Evolutionary conservation across 2,888 invertebrate species (phyloP).

Genomic region (Caenorhabditis macrosperma): DNA sequence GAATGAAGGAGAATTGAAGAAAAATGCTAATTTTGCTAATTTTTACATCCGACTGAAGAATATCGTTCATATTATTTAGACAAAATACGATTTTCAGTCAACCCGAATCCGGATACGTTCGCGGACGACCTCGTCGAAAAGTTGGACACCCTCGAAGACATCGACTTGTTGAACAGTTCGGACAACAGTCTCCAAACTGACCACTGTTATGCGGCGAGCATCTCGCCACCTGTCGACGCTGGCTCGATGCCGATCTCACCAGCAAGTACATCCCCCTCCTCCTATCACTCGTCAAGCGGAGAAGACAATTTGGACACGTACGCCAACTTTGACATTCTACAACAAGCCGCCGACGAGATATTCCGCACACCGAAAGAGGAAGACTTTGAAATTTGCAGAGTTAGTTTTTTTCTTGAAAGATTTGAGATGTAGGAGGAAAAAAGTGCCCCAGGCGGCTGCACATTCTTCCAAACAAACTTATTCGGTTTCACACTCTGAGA

Average conservation of each 20-base stretch:
- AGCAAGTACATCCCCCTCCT: slow-evolving; percentile 53
- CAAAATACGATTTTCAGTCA: slow-evolving; percentile 19
- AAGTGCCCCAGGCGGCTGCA: not conserved
- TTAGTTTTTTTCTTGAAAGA: slow-evolving; percentile 13
- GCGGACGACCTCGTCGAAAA: slow-evolving; percentile 8
- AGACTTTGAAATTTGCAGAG: slow-evolving; percentile 49
- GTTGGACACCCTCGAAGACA: not conserved
- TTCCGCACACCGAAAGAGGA: slow-evolving; percentile 38
- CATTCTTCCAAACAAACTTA: not conserved
- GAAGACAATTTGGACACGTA: slow-evolving; percentile 22
- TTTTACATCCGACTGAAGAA: not conserved
- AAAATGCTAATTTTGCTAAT: not conserved
- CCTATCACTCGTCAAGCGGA: slow-evolving; percentile 50
- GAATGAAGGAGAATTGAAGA: not conserved
- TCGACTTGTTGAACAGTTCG: not conserved
- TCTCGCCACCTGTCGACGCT: slow-evolving; percentile 43
- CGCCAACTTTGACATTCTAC: slow-evolving; percentile 50
- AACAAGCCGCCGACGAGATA: slow-evolving; percentile 49
- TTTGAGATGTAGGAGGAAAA: not conserved
- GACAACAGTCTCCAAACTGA: not conserved
- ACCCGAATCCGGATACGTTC: slow-evolving; percentile 7
- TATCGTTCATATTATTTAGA: too few species aligned
- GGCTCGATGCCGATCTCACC: slow-evolving; percentile 50
- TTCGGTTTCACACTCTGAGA: too few species aligned
- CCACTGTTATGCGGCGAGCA: slow-evolving; percentile 45